These are phyloP conservation scores for Carassius carassius DNA, from an alignment of 2,113 vertebrate genomes.

Conservation along the genomic window DNA sequence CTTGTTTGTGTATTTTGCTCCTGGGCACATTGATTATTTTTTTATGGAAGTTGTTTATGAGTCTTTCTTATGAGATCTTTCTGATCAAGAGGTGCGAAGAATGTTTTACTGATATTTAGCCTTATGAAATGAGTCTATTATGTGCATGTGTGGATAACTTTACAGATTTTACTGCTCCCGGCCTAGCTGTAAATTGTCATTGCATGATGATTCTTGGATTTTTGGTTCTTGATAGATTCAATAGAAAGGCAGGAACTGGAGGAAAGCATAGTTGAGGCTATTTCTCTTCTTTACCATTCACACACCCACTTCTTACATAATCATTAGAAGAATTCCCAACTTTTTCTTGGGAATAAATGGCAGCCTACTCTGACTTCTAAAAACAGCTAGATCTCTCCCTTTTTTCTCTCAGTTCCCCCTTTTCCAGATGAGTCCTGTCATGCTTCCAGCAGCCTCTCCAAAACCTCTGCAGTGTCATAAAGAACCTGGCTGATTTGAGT, in stretches of 20 bases:
- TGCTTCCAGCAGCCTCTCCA: not conserved
- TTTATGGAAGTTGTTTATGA: not conserved
- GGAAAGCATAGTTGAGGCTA: not conserved
- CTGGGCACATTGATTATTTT: not conserved
- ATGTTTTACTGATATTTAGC: not conserved
- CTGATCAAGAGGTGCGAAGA: not conserved
- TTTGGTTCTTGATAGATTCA: not conserved
- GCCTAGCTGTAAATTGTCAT: conserved; percentile 1
- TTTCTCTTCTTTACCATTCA: conserved; percentile 5
- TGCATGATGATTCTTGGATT: not conserved
- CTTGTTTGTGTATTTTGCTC: not conserved
- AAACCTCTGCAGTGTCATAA: conserved; percentile 19
- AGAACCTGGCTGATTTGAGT: not conserved
- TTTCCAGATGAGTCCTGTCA: conserved; percentile 23
- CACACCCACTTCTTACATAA: conserved; percentile 42
- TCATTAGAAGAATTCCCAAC: conserved; percentile 28
- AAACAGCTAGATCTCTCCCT: conserved; percentile 56
- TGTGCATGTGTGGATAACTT: conserved; percentile 12
- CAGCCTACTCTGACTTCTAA: conserved; percentile 37
- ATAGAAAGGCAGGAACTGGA: not conserved
- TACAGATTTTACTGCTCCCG: not conserved
- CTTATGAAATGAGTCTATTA: not conserved
- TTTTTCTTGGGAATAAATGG: conserved; percentile 26
- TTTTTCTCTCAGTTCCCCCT: conserved; percentile 19
- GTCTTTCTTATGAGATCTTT: not conserved